Base-by-base conservation (phyloP, 2,888 invertebrate species). In the Eilema depressum region DNA sequence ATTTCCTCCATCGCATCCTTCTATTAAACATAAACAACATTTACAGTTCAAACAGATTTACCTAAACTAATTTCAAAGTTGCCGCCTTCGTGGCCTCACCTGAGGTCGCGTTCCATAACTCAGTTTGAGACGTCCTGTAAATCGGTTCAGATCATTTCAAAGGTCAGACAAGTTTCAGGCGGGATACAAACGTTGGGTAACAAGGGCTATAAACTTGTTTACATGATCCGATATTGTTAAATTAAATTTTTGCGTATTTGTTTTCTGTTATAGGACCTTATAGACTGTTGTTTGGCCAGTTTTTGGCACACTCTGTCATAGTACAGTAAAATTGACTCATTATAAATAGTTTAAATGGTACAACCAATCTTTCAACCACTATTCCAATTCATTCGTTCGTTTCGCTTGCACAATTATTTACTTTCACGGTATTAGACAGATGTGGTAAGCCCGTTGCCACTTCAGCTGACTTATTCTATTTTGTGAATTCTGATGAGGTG, bases 161-260 rank as follows among this genome's bases (percentile, higher is more conserved):
- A 80, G 80, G 76, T 77, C 77, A 56, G 47, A 70, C 68, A 65
- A 75, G 70, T 74, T 74, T 72, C 30, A 23, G 67, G 74, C 61
- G n/a, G 67, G 73, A 64, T 73, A 70, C 72, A 74, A 71, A 28
- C 72, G 66, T 75, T 70, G 67, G 30, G 61, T n/a, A 75, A 70
- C 75, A 72, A 67, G 67, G 68, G 63, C n/a, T 68, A 65, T 72
- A 75, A 74, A 69, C 74, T 75, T 79, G 79, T 82, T 82, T 76
- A 80, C 80, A 75, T 65, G 63, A 67, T 68, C 66, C 75, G 71
- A 73, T 79, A 78, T 79, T 76, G 71, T 74, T 70, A 72, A 75
- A 78, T 81, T 78, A 74, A 71, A 80, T 81, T 77, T 37, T 76
- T n/a, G 66, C 70, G 68, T 76, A n/a, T n/a, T 53, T n/a, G n/a